Evolutionary conservation across 2,113 vertebrate species (phyloP), one percentile per base, ranked within the genome.

Genomic region (Larimichthys crocea): DNA sequence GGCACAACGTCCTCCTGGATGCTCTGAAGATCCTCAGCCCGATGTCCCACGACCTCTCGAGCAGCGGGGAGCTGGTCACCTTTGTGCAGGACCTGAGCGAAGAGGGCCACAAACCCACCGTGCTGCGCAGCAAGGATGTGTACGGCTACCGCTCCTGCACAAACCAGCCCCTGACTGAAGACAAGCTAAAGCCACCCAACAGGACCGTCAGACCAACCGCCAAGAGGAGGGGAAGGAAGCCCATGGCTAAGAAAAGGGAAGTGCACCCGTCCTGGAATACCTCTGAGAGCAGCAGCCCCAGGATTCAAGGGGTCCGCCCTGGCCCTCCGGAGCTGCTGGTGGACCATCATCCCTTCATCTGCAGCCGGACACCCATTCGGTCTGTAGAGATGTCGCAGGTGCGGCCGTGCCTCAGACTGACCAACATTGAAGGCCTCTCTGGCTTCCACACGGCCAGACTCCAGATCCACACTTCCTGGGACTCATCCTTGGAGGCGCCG

Each of bases 391-490:
- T 61, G 42, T 73, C 63, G 2, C 76, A 74, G 11, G 8, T 83
- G 44, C 86, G 86, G 74, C 91, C 90, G 0, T 94, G 88, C 74
- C 89, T 94, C 80, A 89, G 87, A 86, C 78, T 94, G 64, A 94
- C 88, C 35, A 94, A 90, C 60, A 92, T 94, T 22, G 74, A 92
- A 83, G 93, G 91, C 63, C 40, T 80, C 17, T 86, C 93, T 5
- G 92, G 92, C 20, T 91, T 86, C 84, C 93, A 91, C 79, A 94
- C 93, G 0, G 93, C 93, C 50, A 81, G 91, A 57, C 93, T 94
- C 3, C 90, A 94, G 78, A 91, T 94, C 61, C 92, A 93, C 48
- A 89, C 91, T 16, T 79, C 72, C 60, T 92, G 86, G 80, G 82
- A 89, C 67, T 73, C 79, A 3, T 83, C 87, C 2, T 74, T 76